Conservation (phyloP, 1,140 invertebrate species). For the Meloidogyne hapla region DNA sequence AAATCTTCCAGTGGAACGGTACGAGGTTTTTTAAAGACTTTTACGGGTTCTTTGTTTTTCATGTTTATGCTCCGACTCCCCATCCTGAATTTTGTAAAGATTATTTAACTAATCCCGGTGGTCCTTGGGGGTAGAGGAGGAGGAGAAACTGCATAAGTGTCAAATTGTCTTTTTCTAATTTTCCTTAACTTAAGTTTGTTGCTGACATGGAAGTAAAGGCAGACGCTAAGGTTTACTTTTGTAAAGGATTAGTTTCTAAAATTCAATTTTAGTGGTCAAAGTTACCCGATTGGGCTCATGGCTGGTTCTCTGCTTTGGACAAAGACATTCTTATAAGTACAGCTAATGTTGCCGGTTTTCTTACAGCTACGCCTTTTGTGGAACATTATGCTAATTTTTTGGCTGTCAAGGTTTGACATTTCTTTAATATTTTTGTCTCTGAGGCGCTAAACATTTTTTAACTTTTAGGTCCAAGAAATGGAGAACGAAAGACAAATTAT, state of each 20-base stretch:
- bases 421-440: too few relatives aligned
- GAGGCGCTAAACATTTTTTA: too few relatives aligned
- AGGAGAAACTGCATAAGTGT: too few relatives aligned
- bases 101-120: too few relatives aligned
- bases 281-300: slow-evolving; percentile 20
- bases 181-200: slow-evolving; percentile 10
- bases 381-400: slow-evolving; percentile 20
- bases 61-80: too few relatives aligned
- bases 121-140: too few relatives aligned
- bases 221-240: slow-evolving; percentile 11
- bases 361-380: slow-evolving; percentile 16
- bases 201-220: slow-evolving; percentile 17
- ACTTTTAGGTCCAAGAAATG: slow-evolving; percentile 16
- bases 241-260: not conserved
- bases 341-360: slow-evolving; percentile 13
- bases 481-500: slow-evolving; percentile 3
- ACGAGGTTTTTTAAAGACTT: not conserved
- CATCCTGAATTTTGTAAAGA: too few relatives aligned
- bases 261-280: not conserved
- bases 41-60: too few relatives aligned
- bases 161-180: not conserved
- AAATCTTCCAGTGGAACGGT: not conserved
- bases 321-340: slow-evolving; percentile 19
- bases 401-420: slow-evolving; percentile 11
- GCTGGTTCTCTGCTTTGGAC: slow-evolving; percentile 21